These are phyloP conservation scores for Saccopteryx bilineata DNA, from an alignment of 2,113 vertebrate species.

Conservation along the genomic window DNA sequence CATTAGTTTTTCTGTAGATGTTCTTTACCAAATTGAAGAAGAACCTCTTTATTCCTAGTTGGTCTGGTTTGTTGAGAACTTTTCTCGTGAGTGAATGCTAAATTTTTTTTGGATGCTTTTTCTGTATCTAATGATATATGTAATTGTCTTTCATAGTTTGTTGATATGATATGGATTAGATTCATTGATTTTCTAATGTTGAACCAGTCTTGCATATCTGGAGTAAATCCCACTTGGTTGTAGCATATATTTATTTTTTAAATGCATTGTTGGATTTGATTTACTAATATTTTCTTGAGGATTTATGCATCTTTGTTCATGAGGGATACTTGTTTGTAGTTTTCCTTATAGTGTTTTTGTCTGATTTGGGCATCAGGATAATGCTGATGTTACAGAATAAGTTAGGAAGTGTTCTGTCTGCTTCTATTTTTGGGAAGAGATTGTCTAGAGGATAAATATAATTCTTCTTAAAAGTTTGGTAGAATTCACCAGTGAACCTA, in stretches of 20 bases:
- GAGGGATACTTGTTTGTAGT: background rate
- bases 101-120: background rate
- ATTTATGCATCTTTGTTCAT: background rate
- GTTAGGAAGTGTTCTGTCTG: background rate
- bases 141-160: background rate
- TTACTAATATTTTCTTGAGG: background rate
- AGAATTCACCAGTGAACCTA: background rate
- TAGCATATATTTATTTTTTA: background rate
- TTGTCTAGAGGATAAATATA: background rate
- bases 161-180: background rate
- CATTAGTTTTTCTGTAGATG: background rate
- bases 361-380: background rate
- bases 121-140: background rate
- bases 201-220: background rate
- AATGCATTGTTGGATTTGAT: background rate
- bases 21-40: background rate
- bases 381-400: no score
- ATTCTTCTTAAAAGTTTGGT: background rate
- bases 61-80: background rate
- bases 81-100: background rate
- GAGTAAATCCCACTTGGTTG: no score
- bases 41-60: background rate
- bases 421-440: background rate
- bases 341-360: background rate
- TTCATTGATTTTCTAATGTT: background rate